Percentiles rank a stretch among this genome's conserved stretches.
phyloP scores from a whole-genome alignment of 1,140 invertebrate genomes.

The Coptotermes formosanus region DNA sequence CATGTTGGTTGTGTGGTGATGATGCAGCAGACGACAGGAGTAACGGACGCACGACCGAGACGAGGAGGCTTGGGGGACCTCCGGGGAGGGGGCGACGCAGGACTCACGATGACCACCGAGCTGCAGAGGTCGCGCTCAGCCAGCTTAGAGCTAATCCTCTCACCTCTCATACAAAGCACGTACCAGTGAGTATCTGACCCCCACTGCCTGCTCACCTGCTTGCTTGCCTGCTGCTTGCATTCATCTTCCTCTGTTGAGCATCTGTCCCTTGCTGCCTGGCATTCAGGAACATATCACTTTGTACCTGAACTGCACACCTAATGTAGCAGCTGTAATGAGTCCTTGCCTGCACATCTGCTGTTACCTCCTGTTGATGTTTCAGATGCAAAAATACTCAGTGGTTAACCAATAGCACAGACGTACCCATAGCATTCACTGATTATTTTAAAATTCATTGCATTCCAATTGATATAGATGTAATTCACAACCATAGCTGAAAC shows the following conservation, averaged over 20 bases:
- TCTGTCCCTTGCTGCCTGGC: conserved; percentile 9
- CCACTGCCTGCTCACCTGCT: conserved; percentile 14
- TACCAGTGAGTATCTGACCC: conserved; percentile 39
- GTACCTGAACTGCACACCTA: neutral
- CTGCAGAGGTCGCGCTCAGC: conserved; percentile 36
- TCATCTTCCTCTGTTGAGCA: neutral
- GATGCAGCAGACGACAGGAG: conserved; percentile 2
- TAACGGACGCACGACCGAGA: conserved; percentile 23
- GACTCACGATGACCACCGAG: conserved; percentile 12
- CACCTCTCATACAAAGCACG: conserved; percentile 43
- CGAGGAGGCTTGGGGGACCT: conserved; percentile 9
- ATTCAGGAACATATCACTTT: neutral
- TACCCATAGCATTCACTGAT: too few relatives aligned
- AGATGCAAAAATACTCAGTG: neutral
- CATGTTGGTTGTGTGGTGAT: conserved; percentile 30
- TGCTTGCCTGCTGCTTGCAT: neutral
- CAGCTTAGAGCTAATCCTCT: conserved; percentile 42
- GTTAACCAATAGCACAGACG: neutral
- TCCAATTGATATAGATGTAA: too few relatives aligned
- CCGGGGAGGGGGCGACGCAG: conserved; percentile 12
- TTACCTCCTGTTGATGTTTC: neutral
- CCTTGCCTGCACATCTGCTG: conserved; percentile 1
- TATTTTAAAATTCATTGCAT: too few relatives aligned
- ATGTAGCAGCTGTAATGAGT: neutral
- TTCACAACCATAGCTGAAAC: too few relatives aligned